Conservation (phyloP, 2,888 invertebrate genomes). For the Stomorhina lunata region DNA sequence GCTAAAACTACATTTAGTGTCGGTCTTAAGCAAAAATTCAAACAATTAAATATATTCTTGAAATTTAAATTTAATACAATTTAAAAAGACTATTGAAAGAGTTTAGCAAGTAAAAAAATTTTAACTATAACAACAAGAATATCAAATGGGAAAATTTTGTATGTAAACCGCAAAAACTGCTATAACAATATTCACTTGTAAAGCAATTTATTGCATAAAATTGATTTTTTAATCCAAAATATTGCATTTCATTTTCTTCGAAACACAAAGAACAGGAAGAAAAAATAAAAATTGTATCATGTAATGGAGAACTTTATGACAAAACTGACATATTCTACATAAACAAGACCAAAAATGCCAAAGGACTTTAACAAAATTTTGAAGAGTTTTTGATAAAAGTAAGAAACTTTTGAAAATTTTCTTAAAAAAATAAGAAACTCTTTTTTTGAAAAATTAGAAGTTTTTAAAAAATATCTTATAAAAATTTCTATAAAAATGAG, state of each 20-base stretch:
- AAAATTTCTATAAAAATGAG: no score
- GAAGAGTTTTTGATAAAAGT: no score
- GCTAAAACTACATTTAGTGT: no score
- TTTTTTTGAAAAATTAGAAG: no score
- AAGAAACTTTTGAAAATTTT: no score
- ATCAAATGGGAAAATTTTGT: neutral
- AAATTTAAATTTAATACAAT: neutral
- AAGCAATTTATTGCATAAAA: constrained; percentile 35
- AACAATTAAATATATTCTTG: neutral
- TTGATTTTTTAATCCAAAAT: constrained; percentile 34
- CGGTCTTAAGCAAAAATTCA: no score
- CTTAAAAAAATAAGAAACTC: no score
- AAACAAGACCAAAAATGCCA: no score
- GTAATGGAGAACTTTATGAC: neutral
- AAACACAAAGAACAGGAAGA: neutral
- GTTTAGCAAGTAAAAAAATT: neutral
- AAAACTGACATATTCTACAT: no score
- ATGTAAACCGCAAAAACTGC: neutral
- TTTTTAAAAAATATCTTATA: no score
- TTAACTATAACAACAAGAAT: neutral
- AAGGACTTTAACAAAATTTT: no score
- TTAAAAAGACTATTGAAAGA: neutral
- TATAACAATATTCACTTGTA: neutral
- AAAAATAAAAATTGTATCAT: neutral
- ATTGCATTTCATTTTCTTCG: constrained; percentile 11